Evolutionary conservation across 2,113 vertebrate species (phyloP), one percentile per base, ranked within the genome.

Genomic region (Theristicus caerulescens): DNA sequence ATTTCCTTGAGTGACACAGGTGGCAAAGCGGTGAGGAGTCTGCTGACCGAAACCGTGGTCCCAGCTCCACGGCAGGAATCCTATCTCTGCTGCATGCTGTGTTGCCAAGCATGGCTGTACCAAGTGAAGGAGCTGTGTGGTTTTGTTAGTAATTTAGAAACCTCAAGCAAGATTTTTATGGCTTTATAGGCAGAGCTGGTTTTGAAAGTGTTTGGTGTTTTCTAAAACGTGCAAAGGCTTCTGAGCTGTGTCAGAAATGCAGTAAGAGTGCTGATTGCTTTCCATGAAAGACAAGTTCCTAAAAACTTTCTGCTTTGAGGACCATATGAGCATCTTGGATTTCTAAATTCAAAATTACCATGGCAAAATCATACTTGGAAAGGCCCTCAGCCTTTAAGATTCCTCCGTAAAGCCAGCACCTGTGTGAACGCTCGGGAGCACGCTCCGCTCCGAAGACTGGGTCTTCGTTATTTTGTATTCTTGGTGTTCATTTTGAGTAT

Each of bases 101-200:
- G 44, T 5, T 94, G 91, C 87, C 95, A 93, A 87, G 78, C 89
- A 16, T 24, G 87, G 74, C 64, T 76, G 84, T 32, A 72, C 66
- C 13, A 32, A 51, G 79, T 6, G 86, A 6, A 85, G 87, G 88
- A 61, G 58, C 15, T 31, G 11, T 89, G 92, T 62, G 95, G 93
- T 82, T 97, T 97, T 82, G 88, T 92, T 90, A 90, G 49, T 58
- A 61, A 93, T 58, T 95, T 71, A 88, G 81, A 96, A 95, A 96
- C 95, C 93, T 94, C 94, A 82, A 38, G 80, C 88, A 93, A 59
- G 70, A 87, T 67, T 96, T 93, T 95, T 70, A 81, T 94, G 90
- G 84, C 73, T 95, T 96, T 87, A 44, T 65, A 89, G 96, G 73
- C 77, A 90, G 84, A 61, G 79, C 59, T 88, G 44, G 2, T 65